A percentile compares a stretch with the other conserved stretches of the same genome.
These are phyloP conservation scores for Egretta garzetta DNA, from an alignment of 2,113 vertebrate species.

Conservation along the genomic window DNA sequence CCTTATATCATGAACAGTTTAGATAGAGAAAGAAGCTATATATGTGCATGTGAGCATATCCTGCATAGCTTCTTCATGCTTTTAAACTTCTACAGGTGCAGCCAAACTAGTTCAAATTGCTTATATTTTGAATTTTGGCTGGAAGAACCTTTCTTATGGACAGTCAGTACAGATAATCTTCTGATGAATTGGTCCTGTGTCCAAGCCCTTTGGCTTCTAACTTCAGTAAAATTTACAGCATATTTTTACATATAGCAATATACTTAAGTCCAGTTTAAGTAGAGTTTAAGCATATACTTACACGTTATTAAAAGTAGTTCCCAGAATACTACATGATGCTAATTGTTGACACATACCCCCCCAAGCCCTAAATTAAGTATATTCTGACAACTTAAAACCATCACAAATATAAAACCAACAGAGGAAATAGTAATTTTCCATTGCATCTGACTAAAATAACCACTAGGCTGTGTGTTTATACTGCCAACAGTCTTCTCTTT, in stretches of 20 bases:
- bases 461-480: not conserved
- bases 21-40: not conserved
- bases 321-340: not conserved
- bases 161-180: not conserved
- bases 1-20: not conserved
- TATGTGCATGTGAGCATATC: not conserved
- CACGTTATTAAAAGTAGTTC: not conserved
- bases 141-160: not conserved
- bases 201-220: not conserved
- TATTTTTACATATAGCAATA: not conserved
- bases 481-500: not conserved
- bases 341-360: not conserved
- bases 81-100: not conserved
- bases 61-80: not conserved
- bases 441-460: not conserved
- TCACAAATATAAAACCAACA: not conserved
- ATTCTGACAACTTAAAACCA: not conserved
- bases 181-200: not conserved
- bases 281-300: not conserved
- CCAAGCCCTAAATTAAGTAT: not conserved
- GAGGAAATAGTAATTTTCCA: not conserved
- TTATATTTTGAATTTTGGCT: not conserved
- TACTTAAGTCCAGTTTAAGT: not conserved
- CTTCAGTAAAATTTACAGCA: not conserved
- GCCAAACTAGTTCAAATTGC: not conserved